Evolutionary conservation across 1,140 invertebrate genomes (phyloP).

Genomic region (Drosophila persimilis): DNA sequence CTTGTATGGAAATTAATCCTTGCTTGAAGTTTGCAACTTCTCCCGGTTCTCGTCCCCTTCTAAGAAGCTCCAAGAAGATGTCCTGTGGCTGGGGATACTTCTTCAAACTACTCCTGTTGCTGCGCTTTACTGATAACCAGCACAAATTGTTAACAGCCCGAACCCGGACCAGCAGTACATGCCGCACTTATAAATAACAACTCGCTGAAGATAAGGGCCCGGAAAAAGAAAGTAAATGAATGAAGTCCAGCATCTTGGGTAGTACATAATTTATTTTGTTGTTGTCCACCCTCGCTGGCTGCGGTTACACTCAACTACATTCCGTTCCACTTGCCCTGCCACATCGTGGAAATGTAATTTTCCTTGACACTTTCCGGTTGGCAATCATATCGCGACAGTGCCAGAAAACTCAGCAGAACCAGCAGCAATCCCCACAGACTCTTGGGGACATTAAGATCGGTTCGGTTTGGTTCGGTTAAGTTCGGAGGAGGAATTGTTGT

Average conservation of each 20-base stretch:
- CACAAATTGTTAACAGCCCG: constrained; percentile 61
- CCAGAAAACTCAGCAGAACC: constrained; percentile 44
- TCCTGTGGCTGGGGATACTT: constrained; percentile 9
- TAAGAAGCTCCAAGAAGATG: background rate
- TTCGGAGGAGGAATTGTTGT: constrained; percentile 4
- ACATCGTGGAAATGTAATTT: constrained; percentile 74
- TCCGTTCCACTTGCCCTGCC: constrained; percentile 14
- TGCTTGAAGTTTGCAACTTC: too few relatives aligned
- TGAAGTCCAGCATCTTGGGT: constrained; percentile 75
- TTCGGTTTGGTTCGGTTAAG: background rate
- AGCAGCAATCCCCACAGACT: constrained; percentile 41
- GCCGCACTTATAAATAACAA: constrained; percentile 65
- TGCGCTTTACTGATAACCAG: constrained; percentile 74
- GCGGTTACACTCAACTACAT: background rate
- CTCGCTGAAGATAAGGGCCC: constrained; percentile 60
- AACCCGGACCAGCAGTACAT: constrained; percentile 35
- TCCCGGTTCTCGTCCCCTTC: too few relatives aligned
- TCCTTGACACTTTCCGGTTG: constrained; percentile 78
- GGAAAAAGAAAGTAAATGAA: constrained; percentile 60
- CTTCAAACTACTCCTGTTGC: constrained; percentile 13
- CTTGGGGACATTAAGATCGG: constrained; percentile 37
- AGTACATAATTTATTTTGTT: constrained; percentile 69
- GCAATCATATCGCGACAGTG: constrained; percentile 77
- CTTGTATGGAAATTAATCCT: too few relatives aligned
- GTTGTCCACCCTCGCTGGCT: constrained; percentile 35